Evolutionary conservation across 2,113 vertebrate genomes (phyloP).

Genomic region (mouse (Mus musculus)): DNA sequence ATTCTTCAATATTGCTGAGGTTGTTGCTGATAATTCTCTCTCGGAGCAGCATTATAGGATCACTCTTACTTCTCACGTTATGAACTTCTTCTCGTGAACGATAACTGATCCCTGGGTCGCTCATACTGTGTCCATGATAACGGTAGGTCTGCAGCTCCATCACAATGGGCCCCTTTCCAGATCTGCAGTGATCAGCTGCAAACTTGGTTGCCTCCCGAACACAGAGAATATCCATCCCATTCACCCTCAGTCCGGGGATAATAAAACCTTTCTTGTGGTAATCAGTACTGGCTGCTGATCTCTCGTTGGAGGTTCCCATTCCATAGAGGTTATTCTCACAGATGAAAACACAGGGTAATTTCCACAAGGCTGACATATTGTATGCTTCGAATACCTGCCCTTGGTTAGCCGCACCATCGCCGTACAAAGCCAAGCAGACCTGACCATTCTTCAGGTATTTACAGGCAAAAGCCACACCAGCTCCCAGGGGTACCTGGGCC

Average conservation of each 20-base stretch:
- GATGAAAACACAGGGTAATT: slow-evolving; percentile 94
- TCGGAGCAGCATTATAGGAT: slow-evolving; percentile 95
- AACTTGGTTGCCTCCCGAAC: slow-evolving; percentile 94
- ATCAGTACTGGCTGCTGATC: slow-evolving; percentile 92
- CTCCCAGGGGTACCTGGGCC: slow-evolving; percentile 95
- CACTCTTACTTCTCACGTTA: slow-evolving; percentile 94
- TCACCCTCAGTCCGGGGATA: slow-evolving; percentile 93
- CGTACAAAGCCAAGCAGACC: slow-evolving; percentile 91
- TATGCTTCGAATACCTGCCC: slow-evolving; percentile 95
- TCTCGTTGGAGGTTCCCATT: slow-evolving; percentile 92
- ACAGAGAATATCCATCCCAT: slow-evolving; percentile 95
- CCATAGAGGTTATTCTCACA: slow-evolving; percentile 96
- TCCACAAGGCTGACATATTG: slow-evolving; percentile 97
- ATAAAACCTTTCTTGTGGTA: slow-evolving; percentile 93
- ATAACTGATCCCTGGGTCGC: slow-evolving; percentile 96
- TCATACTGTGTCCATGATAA: slow-evolving; percentile 97
- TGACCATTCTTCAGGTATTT: slow-evolving; percentile 88
- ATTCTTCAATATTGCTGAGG: slow-evolving; percentile 93
- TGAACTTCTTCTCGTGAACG: slow-evolving; percentile 96
- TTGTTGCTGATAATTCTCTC: slow-evolving; percentile 94
- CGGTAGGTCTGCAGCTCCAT: slow-evolving; percentile 96
- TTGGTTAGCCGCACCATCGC: slow-evolving; percentile 97
- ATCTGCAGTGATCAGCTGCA: slow-evolving; percentile 90
- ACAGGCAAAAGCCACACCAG: slow-evolving; percentile 94
- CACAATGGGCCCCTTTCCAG: slow-evolving; percentile 94